These are phyloP conservation scores for Hemiprocne comata DNA, from an alignment of 2,113 vertebrate genomes.

Conservation along the genomic window DNA sequence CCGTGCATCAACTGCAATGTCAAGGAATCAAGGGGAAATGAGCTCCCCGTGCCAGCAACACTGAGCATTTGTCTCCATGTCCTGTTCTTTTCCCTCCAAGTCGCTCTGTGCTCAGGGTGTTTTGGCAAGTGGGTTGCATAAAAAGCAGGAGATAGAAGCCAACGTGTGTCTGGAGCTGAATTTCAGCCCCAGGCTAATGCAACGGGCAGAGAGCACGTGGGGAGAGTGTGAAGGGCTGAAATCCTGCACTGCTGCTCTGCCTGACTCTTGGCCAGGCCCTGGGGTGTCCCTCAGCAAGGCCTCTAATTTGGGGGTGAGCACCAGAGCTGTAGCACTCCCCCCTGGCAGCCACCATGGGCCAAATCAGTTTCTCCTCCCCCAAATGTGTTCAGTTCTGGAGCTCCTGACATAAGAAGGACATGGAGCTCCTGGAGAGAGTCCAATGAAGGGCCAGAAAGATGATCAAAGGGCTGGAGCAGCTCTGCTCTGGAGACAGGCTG, in stretches of 20 bases:
- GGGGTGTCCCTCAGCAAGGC: neutral
- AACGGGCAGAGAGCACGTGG: accelerated
- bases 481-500: too few relatives aligned
- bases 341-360: neutral
- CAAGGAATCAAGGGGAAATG: neutral
- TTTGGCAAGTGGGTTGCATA: neutral
- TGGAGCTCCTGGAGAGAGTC: too few relatives aligned
- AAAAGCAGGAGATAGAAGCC: neutral
- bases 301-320: accelerated
- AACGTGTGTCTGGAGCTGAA: neutral
- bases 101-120: neutral
- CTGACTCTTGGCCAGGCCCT: neutral
- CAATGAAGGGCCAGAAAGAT: too few relatives aligned
- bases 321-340: neutral
- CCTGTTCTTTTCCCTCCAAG: neutral
- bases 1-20: neutral
- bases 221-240: neutral
- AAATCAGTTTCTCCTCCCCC: neutral
- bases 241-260: neutral
- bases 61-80: neutral
- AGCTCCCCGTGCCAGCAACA: neutral
- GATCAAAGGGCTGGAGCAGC: too few relatives aligned
- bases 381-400: too few relatives aligned
- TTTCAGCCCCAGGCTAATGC: neutral
- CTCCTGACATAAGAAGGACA: too few relatives aligned